Base-by-base conservation (phyloP, 2,113 vertebrate species). In the Lota lota region DNA sequence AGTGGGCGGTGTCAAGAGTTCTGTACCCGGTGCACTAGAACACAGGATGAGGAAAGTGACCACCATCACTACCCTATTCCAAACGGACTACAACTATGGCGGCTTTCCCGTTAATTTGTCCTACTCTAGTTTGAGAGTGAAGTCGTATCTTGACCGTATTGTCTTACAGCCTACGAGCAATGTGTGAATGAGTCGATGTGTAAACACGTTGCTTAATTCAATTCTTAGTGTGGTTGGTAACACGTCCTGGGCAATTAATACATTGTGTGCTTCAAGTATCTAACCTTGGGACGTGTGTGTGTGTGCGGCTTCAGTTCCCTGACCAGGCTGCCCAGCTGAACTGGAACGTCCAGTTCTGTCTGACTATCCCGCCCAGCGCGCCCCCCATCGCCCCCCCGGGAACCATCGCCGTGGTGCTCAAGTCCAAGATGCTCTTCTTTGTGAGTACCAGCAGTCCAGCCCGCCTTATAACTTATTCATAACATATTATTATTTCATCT, bases 361-460 rank as follows among this genome's bases (percentile, higher is more conserved):
- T 99, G 86, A 99, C 97, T 67, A 99, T 99, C 83, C 97, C 97
- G 74, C 97, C 97, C 85, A 98, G 96, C 0, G 97, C 97, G 53
- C 97, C 97, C 0, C 97, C 97, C 19, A 99, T 99, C 54, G 97
- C 97, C 0, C 97, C 97, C 76, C 97, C 97, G 57, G 97, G 97
- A 78, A 99, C 97, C 62, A 97, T 98, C 61, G 97, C 97, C 58
- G 97, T 99, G 81, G 97, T 99, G 86, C 94, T 99, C 75, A 99
- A 99, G 90, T 97, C 97, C 78, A 99, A 99, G 93, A 99, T 99
- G 96, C 94, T 99, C 69, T 99, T 99, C 90, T 99, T 99, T 73
- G 97, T 99, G 93, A 95, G 97, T 95, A 15, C 24, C 19, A 14
- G 4, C 51, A 17, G 2, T 15, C 58, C 4, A 2, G 3, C 10